Base-by-base conservation (phyloP, 1,140 invertebrate species). In the Lysiphlebus fabarum region DNA sequence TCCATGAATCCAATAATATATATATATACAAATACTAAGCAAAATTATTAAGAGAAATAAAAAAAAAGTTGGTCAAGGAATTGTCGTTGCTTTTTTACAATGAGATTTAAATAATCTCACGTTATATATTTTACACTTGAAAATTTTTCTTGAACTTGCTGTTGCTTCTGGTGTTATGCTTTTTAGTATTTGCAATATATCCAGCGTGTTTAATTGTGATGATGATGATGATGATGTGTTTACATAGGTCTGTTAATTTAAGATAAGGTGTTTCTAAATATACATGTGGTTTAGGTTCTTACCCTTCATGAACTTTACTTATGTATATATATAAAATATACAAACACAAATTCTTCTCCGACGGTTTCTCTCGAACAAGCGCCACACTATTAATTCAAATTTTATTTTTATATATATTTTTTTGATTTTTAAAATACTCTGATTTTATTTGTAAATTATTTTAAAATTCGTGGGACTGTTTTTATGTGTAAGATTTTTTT, bases 71-170 rank as follows among this genome's bases (percentile, higher is more conserved):
- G 14, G 17, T 17, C 60, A 63, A 65, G 65, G 64, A 71, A 66
- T 67, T 56, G 65, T 65, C 65, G 58, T n/a, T n/a, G n/a, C 62
- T 54, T 53, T 63, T 1, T 65, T 67, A 74, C 71, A 71, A 73
- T 74, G 68, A 71, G 68, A 44, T 69, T 71, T 68, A 26, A 26
- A 26, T 69, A 70, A 73, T 74, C 73, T 71, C 70, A 71, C 70
- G 66, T 71, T 65, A 56, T 61, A 47, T 37, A 56, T 37, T n/a
- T n/a, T n/a, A n/a, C n/a, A n/a, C n/a, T n/a, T n/a, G n/a, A 17
- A 17, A 1, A 17, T 17, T 17, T 17, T 17, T 17, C 17, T 17
- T 3, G n/a, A 17, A 17, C 55, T 57, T 45, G 56, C 43, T 36
- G 38, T 47, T 26, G n/a, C 17, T 56, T 17, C 33, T 56, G 36